phyloP scores from a whole-genome alignment of 92 coral and sea anemone genomes.

The Phymanthus crucifer region DNA sequence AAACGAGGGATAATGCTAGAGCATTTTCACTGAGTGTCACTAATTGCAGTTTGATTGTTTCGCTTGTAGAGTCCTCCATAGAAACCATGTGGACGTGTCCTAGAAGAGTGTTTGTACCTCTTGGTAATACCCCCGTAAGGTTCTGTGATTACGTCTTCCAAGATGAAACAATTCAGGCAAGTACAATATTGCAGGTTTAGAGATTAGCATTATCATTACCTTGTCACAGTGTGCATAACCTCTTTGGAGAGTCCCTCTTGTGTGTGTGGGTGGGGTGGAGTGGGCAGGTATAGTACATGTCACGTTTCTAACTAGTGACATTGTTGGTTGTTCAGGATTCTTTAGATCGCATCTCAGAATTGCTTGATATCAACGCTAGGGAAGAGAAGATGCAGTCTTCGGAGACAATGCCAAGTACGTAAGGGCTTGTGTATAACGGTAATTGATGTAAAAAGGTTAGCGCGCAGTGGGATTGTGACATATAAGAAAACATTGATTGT shows the following conservation, averaged over 20 bases:
- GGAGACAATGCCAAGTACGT: slow-evolving; percentile 81
- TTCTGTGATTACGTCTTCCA: slow-evolving; percentile 86
- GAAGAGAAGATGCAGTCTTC: slow-evolving; percentile 61
- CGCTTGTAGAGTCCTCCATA: slow-evolving; percentile 14
- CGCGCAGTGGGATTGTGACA: no score
- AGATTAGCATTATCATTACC: neutral
- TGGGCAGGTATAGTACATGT: neutral
- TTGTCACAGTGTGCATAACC: no score
- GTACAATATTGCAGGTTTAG: neutral
- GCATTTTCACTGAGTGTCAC: no score
- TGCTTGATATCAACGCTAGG: slow-evolving; percentile 58
- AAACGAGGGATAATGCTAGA: no score
- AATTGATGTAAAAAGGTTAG: no score
- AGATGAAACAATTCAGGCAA: slow-evolving; percentile 84
- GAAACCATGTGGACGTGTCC: slow-evolving; percentile 74
- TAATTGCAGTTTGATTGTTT: no score
- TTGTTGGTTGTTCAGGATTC: slow-evolving; percentile 62
- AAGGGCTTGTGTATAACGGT: neutral
- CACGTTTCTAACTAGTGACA: neutral
- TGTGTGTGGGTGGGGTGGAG: no score
- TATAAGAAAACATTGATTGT: no score
- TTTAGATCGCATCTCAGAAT: slow-evolving; percentile 68
- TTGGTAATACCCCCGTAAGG: slow-evolving; percentile 53
- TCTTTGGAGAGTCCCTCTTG: no score
- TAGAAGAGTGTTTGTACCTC: slow-evolving; percentile 76